These are phyloP conservation scores for Sminthopsis crassicaudata DNA, from an alignment of 2,113 vertebrate genomes.

Conservation along the genomic window DNA sequence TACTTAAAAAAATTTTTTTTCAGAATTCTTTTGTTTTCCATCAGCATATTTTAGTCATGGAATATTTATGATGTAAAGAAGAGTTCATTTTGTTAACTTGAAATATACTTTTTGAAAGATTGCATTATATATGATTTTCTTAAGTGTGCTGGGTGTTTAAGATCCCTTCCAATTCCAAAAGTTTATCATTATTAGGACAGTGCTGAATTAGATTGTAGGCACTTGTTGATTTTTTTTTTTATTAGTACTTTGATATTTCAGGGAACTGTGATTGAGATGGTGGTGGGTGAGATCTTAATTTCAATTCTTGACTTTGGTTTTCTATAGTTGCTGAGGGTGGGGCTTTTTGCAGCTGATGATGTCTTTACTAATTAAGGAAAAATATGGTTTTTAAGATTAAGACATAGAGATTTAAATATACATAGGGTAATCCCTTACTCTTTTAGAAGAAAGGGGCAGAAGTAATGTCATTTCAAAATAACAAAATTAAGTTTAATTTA, in stretches of 20 bases:
- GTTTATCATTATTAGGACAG: not conserved
- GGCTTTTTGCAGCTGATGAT: not conserved
- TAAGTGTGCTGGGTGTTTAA: not conserved
- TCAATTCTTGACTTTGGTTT: not conserved
- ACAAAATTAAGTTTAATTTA: not conserved
- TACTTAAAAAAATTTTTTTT: conserved; percentile 17
- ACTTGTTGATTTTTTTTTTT: not conserved
- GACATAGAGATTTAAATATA: not conserved
- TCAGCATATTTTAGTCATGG: conserved; percentile 3
- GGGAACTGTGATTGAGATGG: not conserved
- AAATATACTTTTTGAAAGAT: not conserved
- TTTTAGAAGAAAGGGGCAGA: not conserved
- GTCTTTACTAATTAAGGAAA: not conserved
- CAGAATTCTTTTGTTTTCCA: not conserved
- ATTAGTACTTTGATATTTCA: not conserved
- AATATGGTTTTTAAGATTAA: not conserved
- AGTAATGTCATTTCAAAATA: not conserved
- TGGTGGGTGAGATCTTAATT: not conserved
- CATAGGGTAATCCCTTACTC: not conserved
- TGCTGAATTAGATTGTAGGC: not conserved
- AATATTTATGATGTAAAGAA: not conserved
- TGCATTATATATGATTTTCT: not conserved
- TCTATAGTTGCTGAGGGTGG: not conserved
- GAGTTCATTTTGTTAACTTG: not conserved
- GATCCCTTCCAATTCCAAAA: not conserved